Evolutionary conservation across 1,140 invertebrate species (phyloP).

Genomic region (Teleopsis dalmanni): DNA sequence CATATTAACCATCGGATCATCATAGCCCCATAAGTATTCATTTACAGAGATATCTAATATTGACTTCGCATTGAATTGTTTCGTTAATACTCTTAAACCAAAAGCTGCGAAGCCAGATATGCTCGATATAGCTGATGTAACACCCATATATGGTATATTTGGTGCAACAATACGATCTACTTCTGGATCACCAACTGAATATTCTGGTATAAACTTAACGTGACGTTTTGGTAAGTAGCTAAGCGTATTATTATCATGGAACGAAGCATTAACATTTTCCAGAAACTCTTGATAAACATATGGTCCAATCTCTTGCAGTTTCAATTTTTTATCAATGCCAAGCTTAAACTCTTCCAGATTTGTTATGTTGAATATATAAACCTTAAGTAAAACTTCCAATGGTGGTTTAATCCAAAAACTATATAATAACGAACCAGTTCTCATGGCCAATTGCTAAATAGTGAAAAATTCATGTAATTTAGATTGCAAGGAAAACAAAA

Average conservation of each 20-base stretch:
- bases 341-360: conserved; percentile 64
- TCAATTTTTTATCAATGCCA: conserved; percentile 59
- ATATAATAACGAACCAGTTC: conserved; percentile 51
- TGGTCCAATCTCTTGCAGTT: conserved; percentile 70
- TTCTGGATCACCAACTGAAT: conserved; percentile 60
- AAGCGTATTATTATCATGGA: conserved; percentile 68
- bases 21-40: conserved; percentile 80
- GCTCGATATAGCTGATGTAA: conserved; percentile 25
- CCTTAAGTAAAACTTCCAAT: conserved; percentile 59
- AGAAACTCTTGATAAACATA: conserved; percentile 77
- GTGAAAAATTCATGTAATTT: neutral
- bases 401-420: conserved; percentile 63
- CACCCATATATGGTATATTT: conserved; percentile 70
- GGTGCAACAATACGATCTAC: conserved; percentile 59
- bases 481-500: neutral
- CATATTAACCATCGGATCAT: conserved; percentile 63
- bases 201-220: conserved; percentile 57
- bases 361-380: conserved; percentile 81
- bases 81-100: conserved; percentile 55
- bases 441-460: conserved; percentile 49
- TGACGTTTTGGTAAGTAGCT: conserved; percentile 62
- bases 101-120: conserved; percentile 40
- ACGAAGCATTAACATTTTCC: conserved; percentile 57
- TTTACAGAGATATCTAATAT: conserved; percentile 63
- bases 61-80: conserved; percentile 55